Evolutionary conservation across 2,888 invertebrate genomes (phyloP).

Genomic region (Beris morrisii): DNA sequence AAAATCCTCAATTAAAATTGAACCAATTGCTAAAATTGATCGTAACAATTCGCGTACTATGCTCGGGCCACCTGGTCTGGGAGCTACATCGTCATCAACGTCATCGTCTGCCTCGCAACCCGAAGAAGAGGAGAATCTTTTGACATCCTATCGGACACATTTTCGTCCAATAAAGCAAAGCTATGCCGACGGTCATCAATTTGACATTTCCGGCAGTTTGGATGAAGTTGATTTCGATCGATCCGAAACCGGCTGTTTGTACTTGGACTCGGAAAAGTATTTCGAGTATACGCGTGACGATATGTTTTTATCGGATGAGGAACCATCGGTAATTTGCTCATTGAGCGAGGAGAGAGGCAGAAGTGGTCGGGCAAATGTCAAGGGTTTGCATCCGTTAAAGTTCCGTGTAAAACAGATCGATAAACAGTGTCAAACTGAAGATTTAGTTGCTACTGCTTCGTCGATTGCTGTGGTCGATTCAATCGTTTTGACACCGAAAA

Average conservation of each 20-base stretch:
- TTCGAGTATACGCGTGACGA: conserved; percentile 46
- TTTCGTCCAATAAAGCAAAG: conserved; percentile 76
- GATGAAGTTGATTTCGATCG: conserved; percentile 68
- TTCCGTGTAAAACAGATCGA: conserved; percentile 66
- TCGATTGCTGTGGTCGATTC: too few relatives aligned
- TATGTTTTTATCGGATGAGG: conserved; percentile 44
- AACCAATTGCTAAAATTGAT: conserved; percentile 18
- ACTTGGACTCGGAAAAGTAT: conserved; percentile 59
- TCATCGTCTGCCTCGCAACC: conserved; percentile 15
- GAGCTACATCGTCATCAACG: too few relatives aligned
- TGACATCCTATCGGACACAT: conserved; percentile 78
- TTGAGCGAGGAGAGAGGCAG: conserved; percentile 40
- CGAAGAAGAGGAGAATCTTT: conserved; percentile 64
- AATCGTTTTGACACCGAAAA: neutral
- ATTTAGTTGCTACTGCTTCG: neutral
- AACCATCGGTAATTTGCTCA: conserved; percentile 1
- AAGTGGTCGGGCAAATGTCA: conserved; percentile 15
- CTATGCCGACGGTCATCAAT: conserved; percentile 72
- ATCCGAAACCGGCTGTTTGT: conserved; percentile 66
- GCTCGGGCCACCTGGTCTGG: too few relatives aligned
- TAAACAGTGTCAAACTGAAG: conserved; percentile 63
- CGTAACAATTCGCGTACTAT: conserved; percentile 1
- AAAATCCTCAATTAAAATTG: conserved; percentile 41
- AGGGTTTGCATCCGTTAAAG: conserved; percentile 62
- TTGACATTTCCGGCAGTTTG: conserved; percentile 66